Percentiles rank a stretch among this genome's conserved stretches.
phyloP scores from a whole-genome alignment of 2,888 invertebrate genomes.

The Vesta saturnalis region DNA sequence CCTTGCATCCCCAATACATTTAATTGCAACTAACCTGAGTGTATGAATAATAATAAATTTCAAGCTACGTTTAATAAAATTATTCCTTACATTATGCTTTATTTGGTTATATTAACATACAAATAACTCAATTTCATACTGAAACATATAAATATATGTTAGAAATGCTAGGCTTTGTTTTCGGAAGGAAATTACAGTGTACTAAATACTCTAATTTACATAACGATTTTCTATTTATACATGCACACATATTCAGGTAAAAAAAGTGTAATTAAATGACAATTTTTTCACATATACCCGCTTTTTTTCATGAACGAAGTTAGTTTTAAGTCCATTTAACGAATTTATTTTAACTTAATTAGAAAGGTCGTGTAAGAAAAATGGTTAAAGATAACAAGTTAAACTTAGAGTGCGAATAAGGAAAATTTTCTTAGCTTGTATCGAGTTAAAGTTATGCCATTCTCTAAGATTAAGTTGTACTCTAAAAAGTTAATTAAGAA shows the following conservation, averaged over 20 bases:
- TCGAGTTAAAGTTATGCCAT: conserved; percentile 5
- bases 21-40: too few species aligned
- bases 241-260: too few species aligned
- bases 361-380: conserved; percentile 10
- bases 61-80: not conserved
- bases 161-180: too few species aligned
- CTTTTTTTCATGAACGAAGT: too few species aligned
- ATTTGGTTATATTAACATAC: conserved; percentile 14
- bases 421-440: conserved; percentile 7
- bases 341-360: conserved; percentile 10
- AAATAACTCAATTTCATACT: conserved; percentile 10
- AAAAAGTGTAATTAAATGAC: conserved; percentile 1
- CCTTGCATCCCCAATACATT: too few species aligned
- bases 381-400: conserved; percentile 8
- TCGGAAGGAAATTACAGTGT: too few species aligned
- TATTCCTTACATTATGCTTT: not conserved
- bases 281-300: too few species aligned
- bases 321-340: not conserved
- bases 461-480: conserved; percentile 10
- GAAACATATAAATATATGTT: too few species aligned
- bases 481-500: conserved; percentile 4
- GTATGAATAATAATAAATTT: too few species aligned
- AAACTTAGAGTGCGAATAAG: conserved; percentile 1
- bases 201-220: too few species aligned
- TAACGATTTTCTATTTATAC: not conserved